Base-by-base conservation (phyloP, 2,888 invertebrate species). In the Oegoconia quadripuncta region DNA sequence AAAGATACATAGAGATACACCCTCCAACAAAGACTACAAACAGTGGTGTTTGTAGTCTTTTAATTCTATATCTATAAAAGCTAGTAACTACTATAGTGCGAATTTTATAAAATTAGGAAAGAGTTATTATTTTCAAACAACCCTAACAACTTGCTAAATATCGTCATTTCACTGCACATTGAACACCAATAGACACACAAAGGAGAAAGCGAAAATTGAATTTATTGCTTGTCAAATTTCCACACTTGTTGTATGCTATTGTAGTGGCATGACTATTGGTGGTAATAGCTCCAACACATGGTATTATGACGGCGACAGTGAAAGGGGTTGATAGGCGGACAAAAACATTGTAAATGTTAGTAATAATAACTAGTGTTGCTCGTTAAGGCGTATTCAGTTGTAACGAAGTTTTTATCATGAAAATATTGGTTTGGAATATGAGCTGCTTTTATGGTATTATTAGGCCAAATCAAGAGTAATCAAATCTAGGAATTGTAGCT, bases 241-340 rank as follows among this genome's bases (percentile, higher is more conserved):
- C 55, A 51, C 80, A 82, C 79, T 83, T 80, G 79, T 79, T 72
- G 55, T 57, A n/a, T 52, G 52, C 60, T 56, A 64, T 74, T 58
- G 74, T 74, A 69, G 72, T 72, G 68, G 72, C 68, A 59, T 53
- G 54, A 48, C 68, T 62, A 63, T 63, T 56, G 56, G 60, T 57
- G 67, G 73, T 83, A 87, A 86, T 87, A 75, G 84, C 63, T 60
- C 47, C 52, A 74, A 78, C 86, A 86, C 84, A 84, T 87, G 86
- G 67, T 74, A 64, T 66, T 70, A 53, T 63, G 59, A 43, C 48
- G 22, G 5, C 22, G 2, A 5, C 14, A 50, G 45, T 41, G 47
- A 78, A 82, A 82, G 78, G 84, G 84, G 74, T 82, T 59, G 61
- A 38, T 30, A 38, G 64, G 50, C 42, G 22, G 14, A 27, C 23